Evolutionary conservation across 2,888 invertebrate species (phyloP).

Genomic region (Trissolcus japonicus): DNA sequence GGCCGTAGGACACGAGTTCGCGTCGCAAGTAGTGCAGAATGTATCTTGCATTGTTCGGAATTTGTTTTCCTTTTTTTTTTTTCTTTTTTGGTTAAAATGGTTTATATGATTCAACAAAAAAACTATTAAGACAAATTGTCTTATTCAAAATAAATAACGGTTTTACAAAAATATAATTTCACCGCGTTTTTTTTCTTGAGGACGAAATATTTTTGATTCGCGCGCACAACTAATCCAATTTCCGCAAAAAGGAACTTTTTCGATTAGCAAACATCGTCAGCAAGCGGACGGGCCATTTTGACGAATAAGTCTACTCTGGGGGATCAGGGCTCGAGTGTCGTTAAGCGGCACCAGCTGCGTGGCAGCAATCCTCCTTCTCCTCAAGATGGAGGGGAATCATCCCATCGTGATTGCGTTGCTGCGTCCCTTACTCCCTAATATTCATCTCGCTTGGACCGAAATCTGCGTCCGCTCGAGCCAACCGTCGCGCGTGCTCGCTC

Average conservation of each 20-base stretch:
- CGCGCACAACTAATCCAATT: no score
- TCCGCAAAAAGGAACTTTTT: constrained; percentile 14
- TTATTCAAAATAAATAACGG: no score
- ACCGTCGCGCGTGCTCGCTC: constrained; percentile 66
- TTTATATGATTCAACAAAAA: no score
- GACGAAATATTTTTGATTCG: no score
- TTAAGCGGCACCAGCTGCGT: constrained; percentile 53
- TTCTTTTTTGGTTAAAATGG: no score
- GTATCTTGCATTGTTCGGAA: no score
- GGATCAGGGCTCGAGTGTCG: constrained; percentile 45
- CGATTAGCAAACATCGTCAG: constrained; percentile 31
- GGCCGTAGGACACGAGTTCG: no score
- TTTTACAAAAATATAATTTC: no score
- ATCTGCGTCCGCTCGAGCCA: constrained; percentile 61
- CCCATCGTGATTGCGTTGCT: constrained; percentile 40
- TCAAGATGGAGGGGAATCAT: constrained; percentile 60
- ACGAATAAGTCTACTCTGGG: constrained; percentile 37
- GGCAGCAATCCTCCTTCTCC: constrained; percentile 50
- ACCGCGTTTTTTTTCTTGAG: no score
- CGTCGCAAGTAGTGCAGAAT: no score
- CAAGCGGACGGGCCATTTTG: constrained; percentile 48
- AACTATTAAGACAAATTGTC: no score
- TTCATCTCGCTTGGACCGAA: constrained; percentile 49
- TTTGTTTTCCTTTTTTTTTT: no score
- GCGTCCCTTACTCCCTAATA: constrained; percentile 44